Base-by-base conservation (phyloP, 1,140 invertebrate genomes). In the Meloidogyne chitwoodi region DNA sequence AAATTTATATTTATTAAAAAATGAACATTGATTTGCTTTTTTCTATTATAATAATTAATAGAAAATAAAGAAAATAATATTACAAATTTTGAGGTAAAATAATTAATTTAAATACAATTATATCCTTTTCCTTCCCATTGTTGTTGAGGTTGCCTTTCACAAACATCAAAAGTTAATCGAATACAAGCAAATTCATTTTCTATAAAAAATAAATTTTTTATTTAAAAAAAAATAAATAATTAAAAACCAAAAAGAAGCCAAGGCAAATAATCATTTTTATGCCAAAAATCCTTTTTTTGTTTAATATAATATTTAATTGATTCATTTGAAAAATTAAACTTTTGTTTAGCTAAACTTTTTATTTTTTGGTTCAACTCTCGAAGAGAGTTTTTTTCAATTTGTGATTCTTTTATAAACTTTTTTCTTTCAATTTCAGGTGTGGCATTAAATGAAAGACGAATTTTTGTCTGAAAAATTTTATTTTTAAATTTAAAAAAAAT, bases 171-270 rank as follows among this genome's bases (percentile, higher is more conserved):
- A 24, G 86, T 87, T 56, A 86, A 61, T 62, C 85, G 79, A 19
- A 86, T 77, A 70, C 85, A 86, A 11, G 83, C 79, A n/a, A 86
- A 83, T 76, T 87, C 84, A 68, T 86, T 87, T 68, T 87, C 68
- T 70, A 29, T 29, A 70, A 70, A 2, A 27, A n/a, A n/a, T n/a
- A n/a, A n/a, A n/a, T n/a, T 24, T n/a, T 16, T 56, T 69, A 41
- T 68, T 0, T 0, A 19, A 11, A 6, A 48, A 44, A 4, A 56
- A 56, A 56, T 27, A 6, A 6, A 16, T 38, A 27, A 19, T n/a
- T n/a, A 27, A 6, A 27, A 27, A 44, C n/a, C 48, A 16, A 70
- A 86, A 24, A 87, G 76, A 6, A 86, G 77, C 85, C 85, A 86
- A 0, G 85, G 85, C 26, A 86, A 75, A 64, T 86, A 86, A 67